A percentile compares a stretch with the other conserved stretches of the same genome.
These are phyloP conservation scores for Netta rufina DNA, from an alignment of 2,797 vertebrate genomes.

Conservation along the genomic window DNA sequence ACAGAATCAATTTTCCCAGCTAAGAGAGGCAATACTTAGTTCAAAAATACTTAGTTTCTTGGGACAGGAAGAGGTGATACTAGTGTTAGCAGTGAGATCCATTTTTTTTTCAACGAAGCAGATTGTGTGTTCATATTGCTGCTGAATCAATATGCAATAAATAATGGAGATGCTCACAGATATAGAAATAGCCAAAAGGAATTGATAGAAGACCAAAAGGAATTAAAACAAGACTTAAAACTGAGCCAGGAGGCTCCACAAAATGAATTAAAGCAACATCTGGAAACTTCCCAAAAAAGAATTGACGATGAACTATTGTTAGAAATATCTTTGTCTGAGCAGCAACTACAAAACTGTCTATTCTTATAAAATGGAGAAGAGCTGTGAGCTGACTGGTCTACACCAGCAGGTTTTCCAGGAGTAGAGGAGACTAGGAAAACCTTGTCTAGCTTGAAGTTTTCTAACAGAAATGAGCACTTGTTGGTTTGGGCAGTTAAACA, in stretches of 20 bases:
- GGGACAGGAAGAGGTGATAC: background rate
- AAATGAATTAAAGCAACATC: constrained; percentile 41
- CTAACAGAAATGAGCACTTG: background rate
- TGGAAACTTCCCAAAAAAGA: constrained; percentile 29
- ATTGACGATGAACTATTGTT: constrained; percentile 4
- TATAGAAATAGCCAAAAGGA: constrained; percentile 42
- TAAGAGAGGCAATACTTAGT: background rate
- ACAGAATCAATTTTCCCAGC: constrained; percentile 25
- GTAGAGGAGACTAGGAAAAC: background rate
- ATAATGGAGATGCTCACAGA: constrained; percentile 45
- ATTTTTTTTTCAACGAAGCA: background rate
- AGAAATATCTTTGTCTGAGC: constrained; percentile 14
- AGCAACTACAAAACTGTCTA: background rate
- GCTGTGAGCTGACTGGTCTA: background rate
- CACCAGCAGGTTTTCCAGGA: background rate
- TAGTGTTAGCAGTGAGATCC: constrained; percentile 3
- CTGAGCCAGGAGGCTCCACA: constrained; percentile 25
- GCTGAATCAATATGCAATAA: constrained; percentile 49
- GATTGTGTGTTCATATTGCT: background rate
- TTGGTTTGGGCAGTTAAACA: background rate
- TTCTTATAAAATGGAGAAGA: background rate
- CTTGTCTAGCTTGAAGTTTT: background rate
- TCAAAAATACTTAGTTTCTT: constrained; percentile 28
- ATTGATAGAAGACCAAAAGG: constrained; percentile 34
- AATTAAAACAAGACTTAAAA: constrained; percentile 52